These are phyloP conservation scores for Ceriagrion tenellum DNA, from an alignment of 2,888 invertebrate species.

Conservation along the genomic window DNA sequence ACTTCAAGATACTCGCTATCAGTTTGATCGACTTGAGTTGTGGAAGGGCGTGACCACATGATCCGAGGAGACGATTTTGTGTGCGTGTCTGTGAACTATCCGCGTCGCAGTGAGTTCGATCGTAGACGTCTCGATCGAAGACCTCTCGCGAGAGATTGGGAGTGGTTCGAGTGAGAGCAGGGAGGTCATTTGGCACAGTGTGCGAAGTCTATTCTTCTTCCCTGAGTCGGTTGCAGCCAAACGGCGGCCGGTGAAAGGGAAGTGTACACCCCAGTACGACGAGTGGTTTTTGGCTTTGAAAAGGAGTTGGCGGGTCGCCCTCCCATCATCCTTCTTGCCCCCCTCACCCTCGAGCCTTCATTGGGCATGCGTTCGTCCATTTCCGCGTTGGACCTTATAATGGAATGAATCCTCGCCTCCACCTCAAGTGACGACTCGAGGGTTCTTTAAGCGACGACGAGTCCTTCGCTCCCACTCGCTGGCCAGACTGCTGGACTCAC, in stretches of 20 bases:
- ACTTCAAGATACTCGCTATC: no score
- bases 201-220: background rate
- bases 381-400: background rate
- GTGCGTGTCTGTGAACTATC: no score
- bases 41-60: no score
- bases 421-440: background rate
- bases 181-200: background rate
- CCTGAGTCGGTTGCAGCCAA: background rate
- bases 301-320: background rate
- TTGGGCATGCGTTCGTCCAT: background rate
- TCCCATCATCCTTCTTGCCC: no score
- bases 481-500: background rate
- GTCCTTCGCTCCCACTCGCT: background rate
- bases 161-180: background rate
- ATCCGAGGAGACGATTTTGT: no score
- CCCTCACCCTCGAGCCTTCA: background rate
- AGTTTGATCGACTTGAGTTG: no score
- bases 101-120: no score
- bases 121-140: background rate
- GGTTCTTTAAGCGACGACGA: background rate
- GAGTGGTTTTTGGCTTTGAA: background rate
- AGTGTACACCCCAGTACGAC: background rate
- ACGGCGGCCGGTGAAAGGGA: background rate
- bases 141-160: background rate
- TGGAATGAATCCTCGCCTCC: background rate